Evolutionary conservation across 2,888 invertebrate species (phyloP).

Genomic region (Copidosoma aretas): DNA sequence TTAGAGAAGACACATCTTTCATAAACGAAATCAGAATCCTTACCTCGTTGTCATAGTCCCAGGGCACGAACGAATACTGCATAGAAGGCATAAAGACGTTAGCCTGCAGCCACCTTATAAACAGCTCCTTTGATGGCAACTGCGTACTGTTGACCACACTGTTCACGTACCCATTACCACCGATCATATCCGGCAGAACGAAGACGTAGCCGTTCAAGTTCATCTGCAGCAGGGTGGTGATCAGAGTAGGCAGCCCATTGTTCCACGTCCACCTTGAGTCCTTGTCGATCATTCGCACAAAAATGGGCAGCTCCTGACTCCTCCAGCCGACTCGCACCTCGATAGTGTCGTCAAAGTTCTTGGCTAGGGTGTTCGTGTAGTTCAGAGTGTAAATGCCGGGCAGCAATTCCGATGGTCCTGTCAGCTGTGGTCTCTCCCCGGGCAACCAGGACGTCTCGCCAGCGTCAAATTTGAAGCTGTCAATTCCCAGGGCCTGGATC

Average conservation of each 20-base stretch:
- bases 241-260: conserved; percentile 75
- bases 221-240: conserved; percentile 74
- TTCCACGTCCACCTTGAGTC: conserved; percentile 74
- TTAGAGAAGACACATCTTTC: too few species aligned
- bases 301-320: conserved; percentile 74
- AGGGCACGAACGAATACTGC: conserved; percentile 82
- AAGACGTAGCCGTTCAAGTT: conserved; percentile 67
- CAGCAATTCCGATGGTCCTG: conserved; percentile 65
- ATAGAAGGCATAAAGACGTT: conserved; percentile 79
- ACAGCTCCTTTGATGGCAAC: conserved; percentile 67
- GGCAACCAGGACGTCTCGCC: conserved; percentile 78
- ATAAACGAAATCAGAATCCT: conserved; percentile 6
- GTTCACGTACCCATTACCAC: conserved; percentile 71
- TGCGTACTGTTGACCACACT: conserved; percentile 62
- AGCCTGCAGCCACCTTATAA: conserved; percentile 80
- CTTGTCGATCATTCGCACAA: conserved; percentile 81
- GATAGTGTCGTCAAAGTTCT: conserved; percentile 69
- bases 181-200: conserved; percentile 83
- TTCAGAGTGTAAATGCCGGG: conserved; percentile 67
- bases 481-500: conserved; percentile 71
- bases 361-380: conserved; percentile 67
- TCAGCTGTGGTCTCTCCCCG: conserved; percentile 66
- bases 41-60: conserved; percentile 72
- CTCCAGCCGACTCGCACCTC: conserved; percentile 76
- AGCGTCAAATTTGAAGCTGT: conserved; percentile 83